phyloP scores from a whole-genome alignment of 2,797 vertebrate genomes.

The Mus caroli region DNA sequence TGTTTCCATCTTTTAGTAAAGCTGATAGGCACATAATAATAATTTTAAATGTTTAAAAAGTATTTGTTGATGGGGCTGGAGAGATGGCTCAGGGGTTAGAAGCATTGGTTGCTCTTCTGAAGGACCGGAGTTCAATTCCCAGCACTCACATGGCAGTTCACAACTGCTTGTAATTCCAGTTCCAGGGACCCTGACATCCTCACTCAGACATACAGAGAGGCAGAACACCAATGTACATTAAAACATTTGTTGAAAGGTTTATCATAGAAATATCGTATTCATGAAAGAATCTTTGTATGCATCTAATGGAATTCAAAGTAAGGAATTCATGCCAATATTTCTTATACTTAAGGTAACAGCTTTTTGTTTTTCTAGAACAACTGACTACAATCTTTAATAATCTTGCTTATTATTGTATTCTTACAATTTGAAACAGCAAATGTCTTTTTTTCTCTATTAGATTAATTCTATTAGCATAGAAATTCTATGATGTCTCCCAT shows the following conservation, averaged over 20 bases:
- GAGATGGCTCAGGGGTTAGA: not conserved
- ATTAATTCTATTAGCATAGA: conserved; percentile 20
- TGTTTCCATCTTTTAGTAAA: conserved; percentile 16
- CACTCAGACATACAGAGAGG: not conserved
- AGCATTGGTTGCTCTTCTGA: not conserved
- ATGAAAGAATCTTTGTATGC: conserved; percentile 27
- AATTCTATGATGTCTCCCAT: conserved; percentile 16
- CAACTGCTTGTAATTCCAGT: not conserved
- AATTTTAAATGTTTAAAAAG: conserved; percentile 43
- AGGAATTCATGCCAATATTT: conserved; percentile 45
- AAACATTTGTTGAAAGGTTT: conserved; percentile 54
- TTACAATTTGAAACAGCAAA: conserved; percentile 4
- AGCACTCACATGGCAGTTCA: not conserved
- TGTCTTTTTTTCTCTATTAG: conserved; percentile 40
- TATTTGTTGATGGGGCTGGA: conserved; percentile 14
- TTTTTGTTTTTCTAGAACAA: conserved; percentile 46
- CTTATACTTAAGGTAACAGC: conserved; percentile 59
- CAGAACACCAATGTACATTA: not conserved
- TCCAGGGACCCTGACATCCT: not conserved
- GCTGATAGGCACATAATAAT: conserved; percentile 24
- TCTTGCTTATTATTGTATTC: conserved; percentile 53
- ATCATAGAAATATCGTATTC: conserved; percentile 31
- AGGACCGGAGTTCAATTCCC: not conserved
- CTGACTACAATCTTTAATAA: conserved; percentile 30
- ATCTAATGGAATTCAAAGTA: conserved; percentile 46